phyloP scores from a whole-genome alignment of 2,113 vertebrate species.

The Aptenodytes patagonicus region DNA sequence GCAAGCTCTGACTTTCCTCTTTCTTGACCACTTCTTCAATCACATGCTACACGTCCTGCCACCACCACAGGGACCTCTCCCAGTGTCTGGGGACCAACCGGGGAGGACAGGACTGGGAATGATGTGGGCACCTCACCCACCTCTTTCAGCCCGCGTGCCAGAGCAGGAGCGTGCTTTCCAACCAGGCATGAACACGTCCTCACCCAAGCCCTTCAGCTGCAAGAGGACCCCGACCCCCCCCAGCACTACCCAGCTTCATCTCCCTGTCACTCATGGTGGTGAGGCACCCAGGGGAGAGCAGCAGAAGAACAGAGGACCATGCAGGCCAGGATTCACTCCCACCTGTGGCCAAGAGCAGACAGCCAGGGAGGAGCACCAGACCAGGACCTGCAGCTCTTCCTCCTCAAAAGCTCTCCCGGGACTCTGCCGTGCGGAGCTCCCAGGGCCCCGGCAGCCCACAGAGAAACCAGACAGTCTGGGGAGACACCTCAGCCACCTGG shows the following conservation, averaged over 20 bases:
- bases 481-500: rapidly evolving
- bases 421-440: too few relatives aligned
- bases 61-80: not conserved
- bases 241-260: not conserved
- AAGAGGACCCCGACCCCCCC: too few relatives aligned
- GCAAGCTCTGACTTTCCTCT: not conserved
- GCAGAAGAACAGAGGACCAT: not conserved
- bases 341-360: not conserved
- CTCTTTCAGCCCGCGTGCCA: not conserved
- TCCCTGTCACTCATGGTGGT: not conserved
- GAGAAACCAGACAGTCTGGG: too few relatives aligned
- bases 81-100: not conserved
- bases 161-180: not conserved
- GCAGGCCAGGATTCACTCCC: not conserved
- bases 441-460: rapidly evolving
- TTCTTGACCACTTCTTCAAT: not conserved
- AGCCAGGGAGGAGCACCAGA: not conserved
- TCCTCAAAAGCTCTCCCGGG: not conserved
- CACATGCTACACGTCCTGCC: not conserved
- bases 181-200: not conserved
- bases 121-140: not conserved
- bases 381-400: not conserved
- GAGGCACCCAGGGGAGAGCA: not conserved
- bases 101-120: not conserved
- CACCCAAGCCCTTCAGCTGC: not conserved